These are phyloP conservation scores for Pheosia tremula DNA, from an alignment of 2,888 invertebrate genomes.

Conservation along the genomic window DNA sequence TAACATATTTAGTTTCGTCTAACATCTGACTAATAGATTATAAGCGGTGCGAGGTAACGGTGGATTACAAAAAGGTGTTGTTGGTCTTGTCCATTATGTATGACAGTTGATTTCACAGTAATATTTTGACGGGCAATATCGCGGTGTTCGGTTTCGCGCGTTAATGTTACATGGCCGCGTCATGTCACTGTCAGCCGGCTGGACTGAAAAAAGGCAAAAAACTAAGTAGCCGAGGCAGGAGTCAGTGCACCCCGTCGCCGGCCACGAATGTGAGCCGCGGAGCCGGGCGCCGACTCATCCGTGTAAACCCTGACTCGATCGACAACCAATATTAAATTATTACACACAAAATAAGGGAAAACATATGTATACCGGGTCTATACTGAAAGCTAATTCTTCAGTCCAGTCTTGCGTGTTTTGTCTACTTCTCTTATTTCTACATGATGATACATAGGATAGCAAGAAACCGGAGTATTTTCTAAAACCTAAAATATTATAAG, in stretches of 20 bases:
- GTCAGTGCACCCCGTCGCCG: constrained; percentile 44
- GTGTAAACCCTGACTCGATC: neutral
- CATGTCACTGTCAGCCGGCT: constrained; percentile 68
- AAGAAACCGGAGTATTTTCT: too few relatives aligned
- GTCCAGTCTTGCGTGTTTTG: too few relatives aligned
- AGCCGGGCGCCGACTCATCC: constrained; percentile 19
- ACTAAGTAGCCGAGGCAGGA: constrained; percentile 39
- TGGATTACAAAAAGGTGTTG: constrained; percentile 47
- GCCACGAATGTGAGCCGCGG: constrained; percentile 12
- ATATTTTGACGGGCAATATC: constrained; percentile 57
- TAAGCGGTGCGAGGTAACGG: constrained; percentile 51
- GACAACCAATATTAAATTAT: neutral
- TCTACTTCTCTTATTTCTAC: too few relatives aligned
- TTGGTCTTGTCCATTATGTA: constrained; percentile 47
- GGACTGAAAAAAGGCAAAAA: constrained; percentile 53
- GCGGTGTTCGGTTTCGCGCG: constrained; percentile 58
- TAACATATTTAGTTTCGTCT: constrained; percentile 38
- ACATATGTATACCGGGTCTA: too few relatives aligned
- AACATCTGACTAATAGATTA: constrained; percentile 34
- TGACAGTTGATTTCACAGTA: constrained; percentile 47
- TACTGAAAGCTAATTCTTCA: too few relatives aligned
- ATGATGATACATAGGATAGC: too few relatives aligned
- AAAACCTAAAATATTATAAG: too few relatives aligned
- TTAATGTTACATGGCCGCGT: constrained; percentile 51
- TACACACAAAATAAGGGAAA: neutral